Base-by-base conservation (phyloP, 2,113 vertebrate species). In the Ceuthmochares aereus region DNA sequence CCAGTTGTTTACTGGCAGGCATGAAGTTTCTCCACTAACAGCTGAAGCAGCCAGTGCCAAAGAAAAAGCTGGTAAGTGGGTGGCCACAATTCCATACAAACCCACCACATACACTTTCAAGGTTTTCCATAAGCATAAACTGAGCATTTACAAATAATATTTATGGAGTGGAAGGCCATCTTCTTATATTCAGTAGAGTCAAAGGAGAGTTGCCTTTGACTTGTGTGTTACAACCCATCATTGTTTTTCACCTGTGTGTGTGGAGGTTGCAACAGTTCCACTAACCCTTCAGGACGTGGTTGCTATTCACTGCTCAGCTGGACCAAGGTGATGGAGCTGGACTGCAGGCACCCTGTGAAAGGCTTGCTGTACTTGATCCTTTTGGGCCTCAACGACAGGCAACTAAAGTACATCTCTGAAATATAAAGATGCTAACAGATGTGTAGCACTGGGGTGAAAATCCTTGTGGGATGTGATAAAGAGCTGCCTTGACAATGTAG, bases 1-100 rank as follows among this genome's bases (percentile, higher is more conserved):
- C 49, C 97, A 95, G 47, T 92, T 98, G 59, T 98, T 97, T 83
- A 40, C 92, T 47, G 96, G 97, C 74, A 98, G 96, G 86, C 97
- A 97, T 96, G 98, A 98, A 36, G 94, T 94, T 49, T 85, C 97
- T 78, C 87, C 95, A 0, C 79, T 98, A 92, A 96, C 97, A 1
- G 87, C 84, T 68, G 98, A 98, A 80, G 90, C 83, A 4, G 73
- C 85, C 72, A 26, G 91, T 93, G 64, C 94, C 64, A 97, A 97
- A 95, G 98, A 98, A 64, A 97, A 98, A 97, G 82, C 94, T 90
- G 98, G 98, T 98, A 84, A 98, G 97, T 86, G 29, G 4, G 4
- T 4, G 27, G 60, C 30, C 27, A 12, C 18, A 2, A 49, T 79
- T 90, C 34, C 14, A 2, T 37, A 58, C 1, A 5, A 63, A 42